phyloP scores from a whole-genome alignment of 2,797 vertebrate species.

The Sebastes flavidus region DNA sequence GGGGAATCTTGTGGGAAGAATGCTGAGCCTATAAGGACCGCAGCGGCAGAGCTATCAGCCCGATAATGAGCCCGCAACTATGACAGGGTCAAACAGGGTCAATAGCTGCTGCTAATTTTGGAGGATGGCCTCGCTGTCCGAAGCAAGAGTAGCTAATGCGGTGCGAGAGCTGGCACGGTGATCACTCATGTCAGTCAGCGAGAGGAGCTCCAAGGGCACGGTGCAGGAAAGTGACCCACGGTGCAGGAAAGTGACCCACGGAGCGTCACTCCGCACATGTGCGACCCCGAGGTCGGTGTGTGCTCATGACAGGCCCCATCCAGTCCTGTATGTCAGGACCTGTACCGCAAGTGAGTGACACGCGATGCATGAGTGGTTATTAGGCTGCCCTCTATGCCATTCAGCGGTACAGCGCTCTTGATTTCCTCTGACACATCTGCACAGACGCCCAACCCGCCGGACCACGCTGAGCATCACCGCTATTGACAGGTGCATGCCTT shows the following conservation, averaged over 20 bases:
- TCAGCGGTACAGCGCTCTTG: conserved; percentile 20
- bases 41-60: conserved; percentile 31
- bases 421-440: conserved; percentile 60
- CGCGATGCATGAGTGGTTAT: conserved; percentile 52
- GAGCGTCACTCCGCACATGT: conserved; percentile 26
- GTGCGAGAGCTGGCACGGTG: background rate
- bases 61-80: conserved; percentile 59
- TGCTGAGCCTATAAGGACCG: conserved; percentile 36
- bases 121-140: background rate
- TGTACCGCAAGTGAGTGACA: conserved; percentile 58
- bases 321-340: conserved; percentile 52
- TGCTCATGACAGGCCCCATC: conserved; percentile 47
- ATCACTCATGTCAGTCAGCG: conserved; percentile 38
- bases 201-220: conserved; percentile 23
- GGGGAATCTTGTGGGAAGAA: conserved; percentile 27
- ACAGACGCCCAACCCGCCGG: conserved; percentile 32
- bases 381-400: conserved; percentile 59
- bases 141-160: background rate
- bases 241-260: conserved; percentile 6
- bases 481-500: conserved; percentile 64
- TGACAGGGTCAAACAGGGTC: conserved; percentile 63
- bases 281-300: conserved; percentile 28
- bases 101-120: conserved; percentile 56
- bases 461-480: conserved; percentile 54
- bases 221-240: conserved; percentile 3